Evolutionary conservation across 2,113 vertebrate genomes (phyloP).

Genomic region (Euleptes europaea): DNA sequence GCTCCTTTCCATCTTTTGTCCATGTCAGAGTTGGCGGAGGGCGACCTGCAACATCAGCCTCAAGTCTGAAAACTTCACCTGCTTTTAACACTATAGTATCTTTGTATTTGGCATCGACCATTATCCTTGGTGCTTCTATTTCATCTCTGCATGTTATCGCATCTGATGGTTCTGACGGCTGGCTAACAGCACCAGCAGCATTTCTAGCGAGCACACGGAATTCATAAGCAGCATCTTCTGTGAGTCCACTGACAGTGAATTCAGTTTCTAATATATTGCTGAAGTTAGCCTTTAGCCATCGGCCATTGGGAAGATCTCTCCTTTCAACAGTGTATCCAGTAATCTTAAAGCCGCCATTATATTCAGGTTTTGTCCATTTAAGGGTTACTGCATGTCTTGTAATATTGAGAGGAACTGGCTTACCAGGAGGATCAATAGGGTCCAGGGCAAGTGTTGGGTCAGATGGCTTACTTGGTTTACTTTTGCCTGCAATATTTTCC

Average conservation of each 20-base stretch:
- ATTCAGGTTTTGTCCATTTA: constrained; percentile 95
- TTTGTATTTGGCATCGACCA: constrained; percentile 93
- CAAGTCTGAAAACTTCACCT: constrained; percentile 92
- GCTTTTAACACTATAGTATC: constrained; percentile 89
- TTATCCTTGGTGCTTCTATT: constrained; percentile 92
- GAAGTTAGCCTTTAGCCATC: constrained; percentile 97
- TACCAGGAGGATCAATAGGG: constrained; percentile 94
- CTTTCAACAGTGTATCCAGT: constrained; percentile 96
- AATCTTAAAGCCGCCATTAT: constrained; percentile 97
- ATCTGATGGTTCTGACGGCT: constrained; percentile 93
- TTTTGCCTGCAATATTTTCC: constrained; percentile 95
- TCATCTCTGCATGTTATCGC: constrained; percentile 94
- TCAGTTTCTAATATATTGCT: constrained; percentile 94
- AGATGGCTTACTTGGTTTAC: constrained; percentile 95
- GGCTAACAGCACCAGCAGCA: constrained; percentile 90
- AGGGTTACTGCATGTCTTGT: constrained; percentile 91
- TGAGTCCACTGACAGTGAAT: constrained; percentile 95
- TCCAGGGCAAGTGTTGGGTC: constrained; percentile 92
- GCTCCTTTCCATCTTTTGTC: constrained; percentile 94
- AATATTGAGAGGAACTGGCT: constrained; percentile 87
- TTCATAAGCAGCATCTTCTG: constrained; percentile 91
- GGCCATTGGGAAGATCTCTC: constrained; percentile 90
- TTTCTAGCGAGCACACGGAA: constrained; percentile 95
- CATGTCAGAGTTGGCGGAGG: constrained; percentile 92
- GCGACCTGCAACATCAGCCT: constrained; percentile 93